Evolutionary conservation across 2,888 invertebrate genomes (phyloP).

Genomic region (Ichneumoninae sp.): DNA sequence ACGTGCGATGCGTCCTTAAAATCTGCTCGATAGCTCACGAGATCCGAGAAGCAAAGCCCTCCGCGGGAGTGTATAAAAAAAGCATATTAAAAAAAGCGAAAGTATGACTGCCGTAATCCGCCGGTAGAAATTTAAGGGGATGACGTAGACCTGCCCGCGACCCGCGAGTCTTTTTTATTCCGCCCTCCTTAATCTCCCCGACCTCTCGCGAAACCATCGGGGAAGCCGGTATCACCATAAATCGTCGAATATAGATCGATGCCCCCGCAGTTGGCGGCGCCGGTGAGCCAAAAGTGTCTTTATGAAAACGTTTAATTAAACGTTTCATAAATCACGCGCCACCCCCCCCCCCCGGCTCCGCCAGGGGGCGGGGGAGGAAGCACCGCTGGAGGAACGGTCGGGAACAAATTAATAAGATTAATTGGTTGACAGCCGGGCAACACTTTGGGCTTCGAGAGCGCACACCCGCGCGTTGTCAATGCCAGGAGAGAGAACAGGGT

Average conservation of each 20-base stretch:
- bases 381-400: conserved; percentile 66
- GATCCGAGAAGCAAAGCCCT: neutral
- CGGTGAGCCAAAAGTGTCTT: conserved; percentile 73
- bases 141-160: conserved; percentile 22
- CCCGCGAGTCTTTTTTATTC: conserved; percentile 42
- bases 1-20: too few species aligned
- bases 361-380: conserved; percentile 42
- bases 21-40: neutral
- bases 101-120: conserved; percentile 10
- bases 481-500: conserved; percentile 41
- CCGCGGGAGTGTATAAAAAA: neutral
- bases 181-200: conserved; percentile 41
- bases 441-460: conserved; percentile 74
- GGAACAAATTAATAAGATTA: conserved; percentile 83
- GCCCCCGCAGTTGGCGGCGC: neutral
- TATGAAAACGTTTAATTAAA: conserved; percentile 82
- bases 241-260: conserved; percentile 72
- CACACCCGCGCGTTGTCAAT: conserved; percentile 36
- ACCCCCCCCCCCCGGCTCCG: neutral
- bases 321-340: conserved; percentile 78
- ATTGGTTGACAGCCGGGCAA: conserved; percentile 82
- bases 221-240: conserved; percentile 69
- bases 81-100: neutral
- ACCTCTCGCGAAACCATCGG: conserved; percentile 43
- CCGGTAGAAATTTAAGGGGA: conserved; percentile 26